Evolutionary conservation across 2,888 invertebrate genomes (phyloP), one percentile per base, ranked within the genome.

Genomic region (Amiota minor): DNA sequence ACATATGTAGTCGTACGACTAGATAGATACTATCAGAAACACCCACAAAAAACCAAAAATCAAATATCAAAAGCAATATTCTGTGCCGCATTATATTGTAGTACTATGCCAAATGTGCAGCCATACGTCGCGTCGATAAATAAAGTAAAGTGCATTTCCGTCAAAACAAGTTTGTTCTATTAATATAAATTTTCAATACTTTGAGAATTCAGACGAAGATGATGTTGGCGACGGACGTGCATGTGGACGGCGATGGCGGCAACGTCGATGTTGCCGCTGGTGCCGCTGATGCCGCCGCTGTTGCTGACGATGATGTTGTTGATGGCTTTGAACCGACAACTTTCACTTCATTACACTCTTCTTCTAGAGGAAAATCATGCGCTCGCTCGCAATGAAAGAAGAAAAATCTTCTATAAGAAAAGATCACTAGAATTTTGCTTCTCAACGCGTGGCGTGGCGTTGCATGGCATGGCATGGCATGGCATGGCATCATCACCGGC

Each of bases 141-240:
- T 83, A 83, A 83, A 83, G 85, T 83, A 83, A 83, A 86, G 86
- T 83, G 83, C 83, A 83, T 83, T 83, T 83, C 83, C 83, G 83
- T 83, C 83, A 83, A 83, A 83, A 83, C 83, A 83, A 83, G 83
- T 83, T 83, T 83, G 83, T 83, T 83, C 83, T 83, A 83, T 83
- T 86, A 86, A 83, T 86, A 83, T 47, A 49, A 65, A 14, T 83
- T 83, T 83, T 83, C 86, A 86, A 83, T 83, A 83, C 83, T 86
- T 83, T 86, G 83, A 83, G 83, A 83, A 83, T 83, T 86, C 86
- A 83, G 83, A 86, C 86, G 77, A 68, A 23, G 35, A 46, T 23
- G 20, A 53, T 20, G 67, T 9, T 23, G 67, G 23, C n/a, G 14
- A 53, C 50, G 35, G 35, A 35, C 35, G 35, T 35, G 35, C 0